Conservation (phyloP, 2,888 invertebrate species). For the Rhagonycha fulva region DNA sequence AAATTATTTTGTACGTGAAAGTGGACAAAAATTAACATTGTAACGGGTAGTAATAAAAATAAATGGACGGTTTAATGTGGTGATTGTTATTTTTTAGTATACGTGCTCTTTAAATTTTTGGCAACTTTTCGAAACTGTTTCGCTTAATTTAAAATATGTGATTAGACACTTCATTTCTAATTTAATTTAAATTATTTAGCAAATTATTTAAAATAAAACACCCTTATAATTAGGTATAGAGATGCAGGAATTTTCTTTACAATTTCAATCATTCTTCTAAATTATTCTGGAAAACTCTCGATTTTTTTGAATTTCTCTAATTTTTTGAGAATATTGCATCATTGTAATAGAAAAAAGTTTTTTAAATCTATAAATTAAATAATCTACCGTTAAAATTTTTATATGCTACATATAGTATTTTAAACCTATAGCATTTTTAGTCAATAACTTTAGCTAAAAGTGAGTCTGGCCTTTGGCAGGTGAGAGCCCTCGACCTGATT, state of each 20-base stretch:
- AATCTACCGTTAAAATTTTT: neutral
- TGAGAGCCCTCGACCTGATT: constrained; percentile 44
- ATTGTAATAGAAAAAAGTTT: too few species aligned
- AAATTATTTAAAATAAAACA: neutral
- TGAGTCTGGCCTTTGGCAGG: constrained; percentile 43
- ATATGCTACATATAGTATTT: neutral
- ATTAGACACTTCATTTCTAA: neutral
- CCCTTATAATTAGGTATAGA: neutral
- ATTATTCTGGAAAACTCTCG: neutral
- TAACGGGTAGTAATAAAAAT: neutral
- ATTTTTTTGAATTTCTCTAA: too few species aligned
- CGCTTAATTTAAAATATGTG: neutral
- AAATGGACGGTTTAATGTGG: neutral
- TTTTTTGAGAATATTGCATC: too few species aligned
- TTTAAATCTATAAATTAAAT: too few species aligned
- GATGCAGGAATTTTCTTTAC: neutral
- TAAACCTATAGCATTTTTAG: constrained; percentile 8
- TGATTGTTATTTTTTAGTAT: neutral
- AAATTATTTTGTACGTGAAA: neutral
- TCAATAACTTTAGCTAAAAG: constrained; percentile 22
- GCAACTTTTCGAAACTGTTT: neutral
- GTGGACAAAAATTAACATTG: neutral
- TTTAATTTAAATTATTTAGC: neutral
- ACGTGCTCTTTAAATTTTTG: neutral
- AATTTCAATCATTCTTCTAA: neutral